Evolutionary conservation across 2,113 vertebrate species (phyloP), one percentile per base, ranked within the genome.

Genomic region (Hippoglossus stenolepis): DNA sequence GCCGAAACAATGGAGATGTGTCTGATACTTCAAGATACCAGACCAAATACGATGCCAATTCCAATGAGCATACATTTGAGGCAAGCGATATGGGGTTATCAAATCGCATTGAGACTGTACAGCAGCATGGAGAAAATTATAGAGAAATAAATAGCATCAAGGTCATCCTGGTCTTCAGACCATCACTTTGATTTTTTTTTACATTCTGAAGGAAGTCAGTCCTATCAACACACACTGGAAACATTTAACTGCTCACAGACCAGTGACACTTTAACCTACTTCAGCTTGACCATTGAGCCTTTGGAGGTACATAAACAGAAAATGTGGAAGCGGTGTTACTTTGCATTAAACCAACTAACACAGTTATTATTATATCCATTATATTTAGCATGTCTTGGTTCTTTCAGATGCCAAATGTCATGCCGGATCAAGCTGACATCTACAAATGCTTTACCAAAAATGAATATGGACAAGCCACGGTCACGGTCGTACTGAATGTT

Each of bases 361-460:
- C 14, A 60, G 45, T 1, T 7, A 38, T 31, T 6, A 65, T 28
- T 51, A 20, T 4, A 17, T 65, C 18, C 18, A 53, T 65, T 67
- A 51, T 28, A 63, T 56, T 56, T 23, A 20, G 20, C 5, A 11
- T 70, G 54, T 79, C 40, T 73, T 70, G 1, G 73, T 51, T 78
- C 54, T 70, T 91, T 81, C 86, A 98, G 96, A 94, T 98, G 92
- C 94, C 90, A 17, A 93, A 93, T 75, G 85, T 96, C 71, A 93
- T 73, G 0, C n/a, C 87, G 0, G 89, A 91, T 5, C 96, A 97
- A 91, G 94, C 94, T 0, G 96, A 96, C 49, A 77, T 94, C 53
- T 97, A 96, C 73, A 96, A 92, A 83, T 97, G 95, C 83, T 86
- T 70, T 10, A 96, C 95, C 0, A 82, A 38, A 45, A 97, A 97